These are phyloP conservation scores for Pipa parva DNA, from an alignment of 2,113 vertebrate species.

Conservation along the genomic window DNA sequence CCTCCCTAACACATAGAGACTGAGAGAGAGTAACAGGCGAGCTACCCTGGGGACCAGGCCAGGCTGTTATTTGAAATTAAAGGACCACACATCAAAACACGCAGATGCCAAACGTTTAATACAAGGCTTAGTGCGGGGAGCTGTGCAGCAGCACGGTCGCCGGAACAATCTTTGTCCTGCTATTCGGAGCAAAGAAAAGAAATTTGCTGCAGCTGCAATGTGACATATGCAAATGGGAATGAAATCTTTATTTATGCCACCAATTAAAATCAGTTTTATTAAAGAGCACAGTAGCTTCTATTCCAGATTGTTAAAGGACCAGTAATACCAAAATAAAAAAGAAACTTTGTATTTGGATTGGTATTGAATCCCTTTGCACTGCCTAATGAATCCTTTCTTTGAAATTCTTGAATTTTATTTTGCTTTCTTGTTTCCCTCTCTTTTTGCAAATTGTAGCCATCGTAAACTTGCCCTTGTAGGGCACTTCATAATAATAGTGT, in stretches of 20 bases:
- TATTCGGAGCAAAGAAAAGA: not conserved
- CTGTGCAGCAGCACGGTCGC: not conserved
- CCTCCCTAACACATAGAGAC: constrained; percentile 18
- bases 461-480: too few relatives aligned
- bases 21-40: constrained; percentile 29
- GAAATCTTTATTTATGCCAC: not conserved
- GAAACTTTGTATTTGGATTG: too few relatives aligned
- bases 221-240: not conserved
- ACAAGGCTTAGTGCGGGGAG: not conserved
- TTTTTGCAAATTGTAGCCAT: too few relatives aligned
- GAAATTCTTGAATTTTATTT: too few relatives aligned
- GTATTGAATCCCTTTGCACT: too few relatives aligned
- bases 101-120: not conserved
- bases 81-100: constrained; percentile 26
- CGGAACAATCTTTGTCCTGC: not conserved
- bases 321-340: too few relatives aligned
- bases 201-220: not conserved
- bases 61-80: constrained; percentile 36
- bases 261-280: not conserved
- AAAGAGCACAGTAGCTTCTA: too few relatives aligned
- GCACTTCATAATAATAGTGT: too few relatives aligned
- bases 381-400: too few relatives aligned
- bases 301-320: too few relatives aligned
- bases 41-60: constrained; percentile 21
- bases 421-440: too few relatives aligned